Percentiles rank a stretch among this genome's conserved stretches.
These are phyloP conservation scores for Neomorphus geoffroyi DNA, from an alignment of 2,797 vertebrate species.

Conservation along the genomic window DNA sequence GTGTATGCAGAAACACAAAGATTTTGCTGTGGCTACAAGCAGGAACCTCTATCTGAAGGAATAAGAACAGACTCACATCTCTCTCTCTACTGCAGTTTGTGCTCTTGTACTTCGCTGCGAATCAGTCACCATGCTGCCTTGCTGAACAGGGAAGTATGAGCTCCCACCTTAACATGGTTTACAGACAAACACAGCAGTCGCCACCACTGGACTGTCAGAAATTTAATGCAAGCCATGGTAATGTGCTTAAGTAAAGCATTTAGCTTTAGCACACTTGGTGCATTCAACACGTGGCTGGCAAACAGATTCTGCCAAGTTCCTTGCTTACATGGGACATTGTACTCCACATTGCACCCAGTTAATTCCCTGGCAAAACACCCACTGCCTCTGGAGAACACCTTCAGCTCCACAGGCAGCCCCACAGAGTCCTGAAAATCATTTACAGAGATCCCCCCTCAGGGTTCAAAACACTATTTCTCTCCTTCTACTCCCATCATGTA, in stretches of 20 bases:
- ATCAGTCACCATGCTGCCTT: fast-evolving
- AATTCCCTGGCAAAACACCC: neutral
- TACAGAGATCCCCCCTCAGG: neutral
- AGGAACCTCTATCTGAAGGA: neutral
- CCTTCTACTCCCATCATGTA: neutral
- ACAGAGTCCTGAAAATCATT: neutral
- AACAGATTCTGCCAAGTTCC: neutral
- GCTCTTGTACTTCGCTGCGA: fast-evolving
- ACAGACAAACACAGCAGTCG: neutral
- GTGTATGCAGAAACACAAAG: fast-evolving
- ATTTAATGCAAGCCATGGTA: neutral
- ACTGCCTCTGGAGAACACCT: neutral
- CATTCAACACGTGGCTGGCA: neutral
- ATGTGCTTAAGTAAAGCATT: neutral
- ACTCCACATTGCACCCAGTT: neutral
- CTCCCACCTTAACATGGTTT: neutral
- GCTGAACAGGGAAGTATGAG: fast-evolving
- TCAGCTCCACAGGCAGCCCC: neutral
- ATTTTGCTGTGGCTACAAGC: neutral
- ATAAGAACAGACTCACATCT: neutral
- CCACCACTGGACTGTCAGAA: neutral
- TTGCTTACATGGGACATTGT: fast-evolving
- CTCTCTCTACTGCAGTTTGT: neutral
- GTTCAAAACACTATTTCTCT: neutral
- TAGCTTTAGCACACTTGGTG: fast-evolving